These are phyloP conservation scores for Diabrotica balteata DNA, from an alignment of 2,888 invertebrate genomes.

Conservation along the genomic window DNA sequence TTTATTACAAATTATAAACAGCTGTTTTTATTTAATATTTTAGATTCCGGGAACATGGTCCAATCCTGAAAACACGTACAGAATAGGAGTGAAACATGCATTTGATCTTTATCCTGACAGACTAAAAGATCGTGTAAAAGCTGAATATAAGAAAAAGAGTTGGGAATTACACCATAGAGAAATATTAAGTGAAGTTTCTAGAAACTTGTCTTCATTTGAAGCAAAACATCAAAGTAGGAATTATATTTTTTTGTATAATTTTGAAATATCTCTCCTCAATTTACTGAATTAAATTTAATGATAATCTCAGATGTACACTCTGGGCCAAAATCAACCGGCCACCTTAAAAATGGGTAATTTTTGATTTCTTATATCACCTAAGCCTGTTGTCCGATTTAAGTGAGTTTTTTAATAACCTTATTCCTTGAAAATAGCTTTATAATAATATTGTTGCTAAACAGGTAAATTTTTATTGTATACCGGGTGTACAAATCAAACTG, in stretches of 20 bases:
- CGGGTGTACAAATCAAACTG: no score
- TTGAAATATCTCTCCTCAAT: slow-evolving; percentile 2
- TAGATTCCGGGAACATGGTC: slow-evolving; percentile 83
- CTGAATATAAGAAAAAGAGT: slow-evolving; percentile 75
- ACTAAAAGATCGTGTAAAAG: slow-evolving; percentile 79
- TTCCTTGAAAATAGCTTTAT: no score
- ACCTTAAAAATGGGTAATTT: no score
- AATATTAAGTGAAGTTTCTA: slow-evolving; percentile 78
- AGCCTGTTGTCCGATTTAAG: no score
- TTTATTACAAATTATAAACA: not conserved
- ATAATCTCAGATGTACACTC: no score
- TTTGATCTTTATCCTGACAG: slow-evolving; percentile 87
- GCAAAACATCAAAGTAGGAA: slow-evolving; percentile 44
- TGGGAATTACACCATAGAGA: slow-evolving; percentile 88
- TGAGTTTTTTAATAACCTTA: no score
- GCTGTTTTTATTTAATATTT: slow-evolving; percentile 14
- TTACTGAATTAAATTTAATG: not conserved
- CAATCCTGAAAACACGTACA: slow-evolving; percentile 85
- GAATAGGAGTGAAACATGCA: slow-evolving; percentile 86
- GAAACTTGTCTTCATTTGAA: slow-evolving; percentile 80
- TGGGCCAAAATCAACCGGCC: no score
- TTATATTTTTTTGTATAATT: slow-evolving; percentile 2
- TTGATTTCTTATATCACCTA: no score
- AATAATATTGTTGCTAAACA: no score
- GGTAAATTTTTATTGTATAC: no score